phyloP scores from a whole-genome alignment of 2,888 invertebrate species.

The Fragum sueziense region DNA sequence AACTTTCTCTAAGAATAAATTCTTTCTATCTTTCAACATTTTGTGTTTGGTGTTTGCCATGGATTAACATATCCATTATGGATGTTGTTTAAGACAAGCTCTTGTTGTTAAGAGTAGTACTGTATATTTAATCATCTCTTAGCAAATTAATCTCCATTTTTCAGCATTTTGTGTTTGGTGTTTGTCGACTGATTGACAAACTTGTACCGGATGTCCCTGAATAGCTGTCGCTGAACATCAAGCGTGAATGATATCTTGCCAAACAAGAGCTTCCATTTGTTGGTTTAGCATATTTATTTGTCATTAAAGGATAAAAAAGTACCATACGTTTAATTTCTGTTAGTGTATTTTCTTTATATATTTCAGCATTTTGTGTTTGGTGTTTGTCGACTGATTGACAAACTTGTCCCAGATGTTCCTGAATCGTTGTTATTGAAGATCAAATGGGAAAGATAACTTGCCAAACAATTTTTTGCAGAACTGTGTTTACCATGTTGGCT shows the following conservation, averaged over 20 bases:
- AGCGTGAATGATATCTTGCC: conserved; percentile 84
- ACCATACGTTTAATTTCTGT: too few relatives aligned
- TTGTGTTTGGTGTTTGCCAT: conserved; percentile 84
- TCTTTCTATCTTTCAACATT: too few relatives aligned
- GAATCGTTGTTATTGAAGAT: conserved; percentile 84
- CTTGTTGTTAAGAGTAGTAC: too few relatives aligned
- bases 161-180: conserved; percentile 85
- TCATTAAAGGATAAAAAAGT: too few relatives aligned
- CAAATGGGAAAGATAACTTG: conserved; percentile 84
- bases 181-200: conserved; percentile 84
- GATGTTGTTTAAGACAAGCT: too few relatives aligned
- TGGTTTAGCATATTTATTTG: too few relatives aligned
- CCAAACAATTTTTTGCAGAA: conserved; percentile 85
- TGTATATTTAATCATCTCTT: too few relatives aligned
- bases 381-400: conserved; percentile 84
- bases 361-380: conserved; percentile 85
- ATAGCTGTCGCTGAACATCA: conserved; percentile 84
- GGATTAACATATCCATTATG: conserved; percentile 85
- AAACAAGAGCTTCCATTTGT: conserved; percentile 85
- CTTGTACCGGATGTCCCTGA: conserved; percentile 85
- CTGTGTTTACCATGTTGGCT: too few relatives aligned
- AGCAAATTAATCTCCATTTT: too few relatives aligned
- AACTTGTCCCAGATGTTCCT: conserved; percentile 85
- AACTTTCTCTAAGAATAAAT: too few relatives aligned
- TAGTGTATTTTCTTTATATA: too few relatives aligned